Evolutionary conservation across 2,797 vertebrate genomes (phyloP), one percentile per base, ranked within the genome.

Genomic region (Poecilia wingei): DNA sequence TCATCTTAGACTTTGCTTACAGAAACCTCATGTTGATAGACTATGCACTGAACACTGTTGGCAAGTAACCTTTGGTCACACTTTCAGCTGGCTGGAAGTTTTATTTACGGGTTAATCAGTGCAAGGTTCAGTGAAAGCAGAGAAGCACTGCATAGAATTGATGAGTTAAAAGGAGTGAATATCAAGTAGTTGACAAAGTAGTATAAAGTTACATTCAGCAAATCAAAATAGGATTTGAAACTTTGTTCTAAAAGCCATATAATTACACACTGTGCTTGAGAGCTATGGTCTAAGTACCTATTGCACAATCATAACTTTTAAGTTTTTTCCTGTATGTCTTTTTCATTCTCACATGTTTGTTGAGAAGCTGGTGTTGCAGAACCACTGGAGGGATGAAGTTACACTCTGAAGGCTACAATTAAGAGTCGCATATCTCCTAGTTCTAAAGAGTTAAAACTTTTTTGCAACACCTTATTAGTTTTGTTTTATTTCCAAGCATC

Each of bases 21-120:
- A 68, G 57, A 76, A 73, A 70, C 46, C 45, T 77, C 25, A 10
- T 36, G 47, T 51, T 47, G 20, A 33, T 74, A 85, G 78, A 81
- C 84, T 81, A 81, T 73, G 72, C 71, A 20, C 5, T 86, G 87
- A 69, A 68, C 71, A 22, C 5, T 86, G 88, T 89, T 88, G 80
- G 89, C 85, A 85, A 22, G 77, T 81, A 85, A 93, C 84, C 86
- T 78, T 90, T 91, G 86, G 85, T 75, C 88, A 71, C n/a, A 33
- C 59, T 55, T 55, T n/a, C 41, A 70, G 13, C 72, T 53, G 69
- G 61, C 46, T 71, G 46, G 74, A 82, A 18, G 64, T 18, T 84
- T 5, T 69, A 69, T 86, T 86, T 76, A 64, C 45, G 45, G 31
- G 74, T 79, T 78, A 72, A 68, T 83, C 25, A 82, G 39, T 55